phyloP scores from a whole-genome alignment of 2,888 invertebrate genomes.

The Calliopum simillimum region DNA sequence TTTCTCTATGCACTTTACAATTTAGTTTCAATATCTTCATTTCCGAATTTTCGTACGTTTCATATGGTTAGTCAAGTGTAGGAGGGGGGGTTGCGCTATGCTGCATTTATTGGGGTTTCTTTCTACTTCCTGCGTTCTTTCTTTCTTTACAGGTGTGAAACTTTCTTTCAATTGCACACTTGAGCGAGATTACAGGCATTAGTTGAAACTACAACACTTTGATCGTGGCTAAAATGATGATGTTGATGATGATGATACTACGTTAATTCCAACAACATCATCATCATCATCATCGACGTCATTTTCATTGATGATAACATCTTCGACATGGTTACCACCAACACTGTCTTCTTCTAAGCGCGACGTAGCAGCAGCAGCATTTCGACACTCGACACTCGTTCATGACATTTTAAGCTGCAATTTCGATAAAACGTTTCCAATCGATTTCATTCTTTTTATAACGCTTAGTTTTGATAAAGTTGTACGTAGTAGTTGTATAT shows the following conservation, averaged over 20 bases:
- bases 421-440: slow-evolving; percentile 58
- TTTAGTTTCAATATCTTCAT: slow-evolving; percentile 4
- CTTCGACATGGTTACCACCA: slow-evolving; percentile 2
- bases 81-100: slow-evolving; percentile 1
- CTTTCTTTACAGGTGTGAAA: slow-evolving; percentile 23
- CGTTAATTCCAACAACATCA: slow-evolving; percentile 1
- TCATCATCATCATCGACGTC: slow-evolving; percentile 9
- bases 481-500: not conserved
- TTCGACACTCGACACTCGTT: slow-evolving; percentile 44
- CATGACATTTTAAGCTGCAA: slow-evolving; percentile 60
- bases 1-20: not conserved
- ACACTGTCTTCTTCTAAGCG: not conserved
- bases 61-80: not conserved
- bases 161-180: slow-evolving; percentile 31
- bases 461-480: slow-evolving; percentile 1
- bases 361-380: not conserved
- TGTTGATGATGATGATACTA: not conserved
- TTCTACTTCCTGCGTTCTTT: not conserved
- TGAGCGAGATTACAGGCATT: slow-evolving; percentile 40
- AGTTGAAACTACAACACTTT: slow-evolving; percentile 32
- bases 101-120: slow-evolving; percentile 3
- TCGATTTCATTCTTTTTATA: slow-evolving; percentile 55
- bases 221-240: slow-evolving; percentile 37
- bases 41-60: not conserved
- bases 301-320: slow-evolving; percentile 13